A percentile compares a stretch with the other conserved stretches of the same genome.
These are phyloP conservation scores for Lithophane semibrunnea DNA, from an alignment of 2,888 invertebrate genomes.

Conservation along the genomic window DNA sequence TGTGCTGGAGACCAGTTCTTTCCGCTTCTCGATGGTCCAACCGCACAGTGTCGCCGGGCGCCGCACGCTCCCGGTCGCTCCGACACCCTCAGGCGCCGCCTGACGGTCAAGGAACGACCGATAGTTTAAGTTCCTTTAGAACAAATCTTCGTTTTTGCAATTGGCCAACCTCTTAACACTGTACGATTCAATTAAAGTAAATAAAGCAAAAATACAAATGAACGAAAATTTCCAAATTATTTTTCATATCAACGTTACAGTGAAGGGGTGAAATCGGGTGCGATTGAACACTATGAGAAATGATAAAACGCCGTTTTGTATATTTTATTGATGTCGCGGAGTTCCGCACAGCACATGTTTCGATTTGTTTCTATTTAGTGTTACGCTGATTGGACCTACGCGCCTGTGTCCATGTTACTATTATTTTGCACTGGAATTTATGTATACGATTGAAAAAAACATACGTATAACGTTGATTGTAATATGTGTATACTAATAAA, in stretches of 20 bases:
- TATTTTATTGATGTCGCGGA: conserved; percentile 61
- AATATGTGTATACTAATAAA: conserved; percentile 90
- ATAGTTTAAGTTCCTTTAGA: conserved; percentile 87
- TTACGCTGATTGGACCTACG: conserved; percentile 77
- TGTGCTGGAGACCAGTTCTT: conserved; percentile 48
- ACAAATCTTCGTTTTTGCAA: conserved; percentile 91
- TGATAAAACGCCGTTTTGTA: conserved; percentile 64
- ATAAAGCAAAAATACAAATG: conserved; percentile 70
- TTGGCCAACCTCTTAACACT: conserved; percentile 90
- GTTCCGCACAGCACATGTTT: conserved; percentile 57
- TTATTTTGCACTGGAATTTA: conserved; percentile 88
- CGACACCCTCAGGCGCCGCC: conserved; percentile 70
- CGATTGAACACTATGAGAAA: conserved; percentile 71
- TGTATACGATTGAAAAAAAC: conserved; percentile 90
- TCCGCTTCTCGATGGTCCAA: conserved; percentile 49
- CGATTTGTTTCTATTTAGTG: conserved; percentile 71
- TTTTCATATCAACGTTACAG: conserved; percentile 82
- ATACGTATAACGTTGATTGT: conserved; percentile 90
- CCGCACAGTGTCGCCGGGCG: conserved; percentile 56
- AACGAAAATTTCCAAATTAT: conserved; percentile 72
- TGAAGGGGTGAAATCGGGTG: conserved; percentile 89
- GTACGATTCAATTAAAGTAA: conserved; percentile 84
- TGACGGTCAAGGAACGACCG: conserved; percentile 77
- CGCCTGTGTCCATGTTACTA: conserved; percentile 83
- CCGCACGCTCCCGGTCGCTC: conserved; percentile 73